A percentile compares a stretch with the other conserved stretches of the same genome.
Evolutionary conservation across 2,113 vertebrate species (phyloP).

Genomic region (Mastomys natalensis): DNA sequence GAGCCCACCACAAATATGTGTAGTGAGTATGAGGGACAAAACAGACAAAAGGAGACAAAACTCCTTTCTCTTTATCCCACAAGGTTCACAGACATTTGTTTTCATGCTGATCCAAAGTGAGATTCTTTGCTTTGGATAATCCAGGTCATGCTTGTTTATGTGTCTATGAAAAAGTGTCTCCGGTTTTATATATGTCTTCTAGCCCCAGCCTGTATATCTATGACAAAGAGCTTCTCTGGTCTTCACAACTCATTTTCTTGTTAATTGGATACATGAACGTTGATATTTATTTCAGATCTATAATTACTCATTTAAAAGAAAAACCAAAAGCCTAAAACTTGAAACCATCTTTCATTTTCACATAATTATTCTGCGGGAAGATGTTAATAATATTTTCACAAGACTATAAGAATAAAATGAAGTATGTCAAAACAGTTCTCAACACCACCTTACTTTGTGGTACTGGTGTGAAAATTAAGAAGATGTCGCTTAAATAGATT

Average conservation of each 20-base stretch:
- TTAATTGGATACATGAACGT: neutral
- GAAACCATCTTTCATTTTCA: constrained; percentile 50
- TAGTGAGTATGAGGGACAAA: neutral
- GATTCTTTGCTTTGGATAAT: neutral
- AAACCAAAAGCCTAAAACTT: neutral
- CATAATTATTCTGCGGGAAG: neutral
- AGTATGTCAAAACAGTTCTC: neutral
- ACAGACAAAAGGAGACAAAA: neutral
- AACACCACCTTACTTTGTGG: neutral
- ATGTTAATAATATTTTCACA: constrained; percentile 25
- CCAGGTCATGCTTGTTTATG: no score
- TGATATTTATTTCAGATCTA: neutral
- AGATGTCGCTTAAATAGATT: neutral
- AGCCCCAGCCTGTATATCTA: rapidly evolving
- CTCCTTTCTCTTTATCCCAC: rapidly evolving
- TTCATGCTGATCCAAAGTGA: neutral
- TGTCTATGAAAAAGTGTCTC: neutral
- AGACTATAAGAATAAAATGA: neutral
- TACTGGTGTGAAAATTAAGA: neutral
- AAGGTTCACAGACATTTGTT: neutral
- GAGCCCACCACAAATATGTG: neutral
- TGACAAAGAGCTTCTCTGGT: neutral
- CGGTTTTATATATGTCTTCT: rapidly evolving
- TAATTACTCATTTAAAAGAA: neutral
- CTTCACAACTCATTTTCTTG: neutral